Evolutionary conservation across 2,113 vertebrate genomes (phyloP).

Genomic region (Ptychochromis oligacanthus): DNA sequence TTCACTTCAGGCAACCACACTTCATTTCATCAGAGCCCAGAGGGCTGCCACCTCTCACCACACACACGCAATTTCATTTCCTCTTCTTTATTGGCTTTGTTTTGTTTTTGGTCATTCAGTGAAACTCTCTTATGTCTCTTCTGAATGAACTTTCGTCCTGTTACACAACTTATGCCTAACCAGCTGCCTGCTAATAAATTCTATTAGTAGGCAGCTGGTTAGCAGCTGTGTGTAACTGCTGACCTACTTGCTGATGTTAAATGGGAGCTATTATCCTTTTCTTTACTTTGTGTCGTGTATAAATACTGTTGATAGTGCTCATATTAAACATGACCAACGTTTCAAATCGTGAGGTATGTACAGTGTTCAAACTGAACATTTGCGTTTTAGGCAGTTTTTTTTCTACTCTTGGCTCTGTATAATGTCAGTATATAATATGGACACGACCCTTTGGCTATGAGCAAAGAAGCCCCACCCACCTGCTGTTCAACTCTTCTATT

Average conservation of each 20-base stretch:
- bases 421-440: background rate
- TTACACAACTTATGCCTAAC: conserved; percentile 12
- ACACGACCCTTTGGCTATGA: no score
- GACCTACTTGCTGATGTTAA: background rate
- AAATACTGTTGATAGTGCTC: background rate
- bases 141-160: background rate
- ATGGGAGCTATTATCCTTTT: background rate
- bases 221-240: background rate
- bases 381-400: background rate
- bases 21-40: conserved; percentile 1
- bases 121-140: background rate
- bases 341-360: background rate
- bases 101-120: conserved; percentile 27
- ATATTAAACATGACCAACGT: background rate
- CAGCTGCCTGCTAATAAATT: no score
- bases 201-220: background rate
- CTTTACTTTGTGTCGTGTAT: background rate
- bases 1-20: conserved; percentile 1
- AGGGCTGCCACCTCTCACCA: background rate
- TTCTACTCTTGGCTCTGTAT: background rate
- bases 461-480: background rate
- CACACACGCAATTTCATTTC: conserved; percentile 26
- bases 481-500: background rate
- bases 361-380: background rate
- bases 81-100: conserved; percentile 12